A percentile compares a stretch with the other conserved stretches of the same genome.
phyloP scores from a whole-genome alignment of 2,113 vertebrate genomes.

The Datnioides undecimradiatus region DNA sequence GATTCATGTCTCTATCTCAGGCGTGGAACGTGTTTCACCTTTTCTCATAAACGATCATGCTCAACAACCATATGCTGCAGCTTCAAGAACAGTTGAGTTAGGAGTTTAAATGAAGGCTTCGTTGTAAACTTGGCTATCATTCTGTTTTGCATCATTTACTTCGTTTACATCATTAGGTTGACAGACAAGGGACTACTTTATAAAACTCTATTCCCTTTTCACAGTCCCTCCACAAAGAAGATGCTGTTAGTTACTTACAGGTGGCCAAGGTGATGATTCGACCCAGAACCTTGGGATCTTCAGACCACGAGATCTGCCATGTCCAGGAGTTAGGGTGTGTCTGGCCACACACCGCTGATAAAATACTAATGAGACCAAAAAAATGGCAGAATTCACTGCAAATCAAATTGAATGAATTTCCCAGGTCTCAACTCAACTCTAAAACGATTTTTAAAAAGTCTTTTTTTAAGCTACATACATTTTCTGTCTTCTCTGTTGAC shows the following conservation, averaged over 20 bases:
- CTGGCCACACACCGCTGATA: conserved; percentile 86
- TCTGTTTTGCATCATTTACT: conserved; percentile 23
- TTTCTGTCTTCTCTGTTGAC: conserved; percentile 84
- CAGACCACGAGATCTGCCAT: conserved; percentile 88
- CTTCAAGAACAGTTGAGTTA: conserved; percentile 30
- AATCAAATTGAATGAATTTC: conserved; percentile 1
- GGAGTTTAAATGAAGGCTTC: conserved; percentile 21
- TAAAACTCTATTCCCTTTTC: background rate
- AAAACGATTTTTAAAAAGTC: conserved; percentile 54
- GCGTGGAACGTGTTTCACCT: conserved; percentile 14
- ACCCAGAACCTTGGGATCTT: conserved; percentile 83
- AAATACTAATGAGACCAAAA: conserved; percentile 81
- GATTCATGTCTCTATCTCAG: conserved; percentile 44
- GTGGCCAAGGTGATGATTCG: conserved; percentile 73
- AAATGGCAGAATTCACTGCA: conserved; percentile 64
- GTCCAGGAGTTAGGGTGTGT: conserved; percentile 82
- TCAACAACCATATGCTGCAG: conserved; percentile 21
- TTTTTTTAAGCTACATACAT: conserved; percentile 72
- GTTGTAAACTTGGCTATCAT: background rate
- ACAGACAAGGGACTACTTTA: background rate
- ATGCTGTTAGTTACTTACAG: conserved; percentile 78
- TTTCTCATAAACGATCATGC: conserved; percentile 24
- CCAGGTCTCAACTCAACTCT: conserved; percentile 31
- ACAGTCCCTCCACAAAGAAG: background rate
- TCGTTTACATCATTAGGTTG: too few species aligned